phyloP scores from a whole-genome alignment of 2,888 invertebrate species.

The Troglohyphantes excavatus region DNA sequence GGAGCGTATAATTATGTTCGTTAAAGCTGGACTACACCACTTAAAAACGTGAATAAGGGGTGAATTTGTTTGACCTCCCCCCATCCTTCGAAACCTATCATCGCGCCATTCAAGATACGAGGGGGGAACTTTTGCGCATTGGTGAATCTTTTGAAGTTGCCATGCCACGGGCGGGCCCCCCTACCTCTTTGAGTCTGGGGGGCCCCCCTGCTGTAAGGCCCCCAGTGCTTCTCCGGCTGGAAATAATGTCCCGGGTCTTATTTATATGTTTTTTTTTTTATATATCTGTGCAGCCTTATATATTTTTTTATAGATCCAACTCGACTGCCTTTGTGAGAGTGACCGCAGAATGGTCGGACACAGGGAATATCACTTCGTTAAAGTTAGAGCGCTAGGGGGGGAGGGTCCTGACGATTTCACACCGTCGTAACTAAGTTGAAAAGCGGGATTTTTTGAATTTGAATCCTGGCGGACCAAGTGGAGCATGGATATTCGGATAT shows the following conservation, averaged over 20 bases:
- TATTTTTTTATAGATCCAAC: constrained; percentile 4
- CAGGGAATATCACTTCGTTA: constrained; percentile 74
- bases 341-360: constrained; percentile 62
- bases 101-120: constrained; percentile 68
- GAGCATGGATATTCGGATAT: constrained; percentile 67
- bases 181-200: not conserved
- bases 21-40: constrained; percentile 79
- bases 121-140: constrained; percentile 65
- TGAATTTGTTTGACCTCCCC: constrained; percentile 79
- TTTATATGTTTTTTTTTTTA: constrained; percentile 60
- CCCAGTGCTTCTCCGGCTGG: constrained; percentile 27
- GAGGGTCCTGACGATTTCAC: constrained; percentile 65
- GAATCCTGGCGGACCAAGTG: constrained; percentile 60
- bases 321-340: constrained; percentile 61
- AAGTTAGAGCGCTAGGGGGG: constrained; percentile 44
- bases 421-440: constrained; percentile 68
- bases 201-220: constrained; percentile 38
- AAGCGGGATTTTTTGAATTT: constrained; percentile 61
- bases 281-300: constrained; percentile 4
- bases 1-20: constrained; percentile 78
- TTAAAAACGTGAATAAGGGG: constrained; percentile 79
- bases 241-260: constrained; percentile 60
- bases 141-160: constrained; percentile 70
- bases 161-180: constrained; percentile 58
- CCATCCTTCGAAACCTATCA: constrained; percentile 59